Percentiles rank a stretch among this genome's conserved stretches.
These are phyloP conservation scores for Eucriotettix oculatus DNA, from an alignment of 2,888 invertebrate species.

Conservation along the genomic window DNA sequence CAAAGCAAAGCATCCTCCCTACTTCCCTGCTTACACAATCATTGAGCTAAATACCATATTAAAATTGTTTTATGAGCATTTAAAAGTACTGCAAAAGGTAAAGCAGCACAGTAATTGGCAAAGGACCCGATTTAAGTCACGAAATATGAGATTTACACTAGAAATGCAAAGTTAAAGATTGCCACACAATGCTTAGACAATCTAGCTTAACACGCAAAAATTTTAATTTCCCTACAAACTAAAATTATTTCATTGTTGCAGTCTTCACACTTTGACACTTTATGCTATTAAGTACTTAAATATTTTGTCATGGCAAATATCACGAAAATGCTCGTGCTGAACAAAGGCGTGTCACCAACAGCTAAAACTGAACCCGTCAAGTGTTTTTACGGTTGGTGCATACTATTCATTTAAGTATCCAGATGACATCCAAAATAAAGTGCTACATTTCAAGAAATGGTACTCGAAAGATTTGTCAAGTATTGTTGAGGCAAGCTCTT, in stretches of 20 bases:
- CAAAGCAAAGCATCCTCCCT: slow-evolving; percentile 14
- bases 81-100: neutral
- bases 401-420: slow-evolving; percentile 13
- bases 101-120: neutral
- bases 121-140: neutral
- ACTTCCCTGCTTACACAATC: slow-evolving; percentile 14
- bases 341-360: slow-evolving; percentile 12
- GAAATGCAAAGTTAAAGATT: neutral
- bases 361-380: slow-evolving; percentile 6
- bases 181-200: neutral
- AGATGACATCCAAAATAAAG: slow-evolving; percentile 10
- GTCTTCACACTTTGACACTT: too few relatives aligned
- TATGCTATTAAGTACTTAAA: too few relatives aligned
- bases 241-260: too few relatives aligned
- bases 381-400: slow-evolving; percentile 10
- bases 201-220: neutral
- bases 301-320: too few relatives aligned
- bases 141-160: neutral
- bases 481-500: slow-evolving; percentile 4
- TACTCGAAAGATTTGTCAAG: slow-evolving; percentile 5
- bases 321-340: slow-evolving; percentile 9
- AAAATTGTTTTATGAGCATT: neutral
- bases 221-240: too few relatives aligned
- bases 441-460: slow-evolving; percentile 10
- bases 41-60: slow-evolving; percentile 4